phyloP scores from a whole-genome alignment of 35 echinoderm and acorn worm species.

The Heliocidaris erythrogramma region DNA sequence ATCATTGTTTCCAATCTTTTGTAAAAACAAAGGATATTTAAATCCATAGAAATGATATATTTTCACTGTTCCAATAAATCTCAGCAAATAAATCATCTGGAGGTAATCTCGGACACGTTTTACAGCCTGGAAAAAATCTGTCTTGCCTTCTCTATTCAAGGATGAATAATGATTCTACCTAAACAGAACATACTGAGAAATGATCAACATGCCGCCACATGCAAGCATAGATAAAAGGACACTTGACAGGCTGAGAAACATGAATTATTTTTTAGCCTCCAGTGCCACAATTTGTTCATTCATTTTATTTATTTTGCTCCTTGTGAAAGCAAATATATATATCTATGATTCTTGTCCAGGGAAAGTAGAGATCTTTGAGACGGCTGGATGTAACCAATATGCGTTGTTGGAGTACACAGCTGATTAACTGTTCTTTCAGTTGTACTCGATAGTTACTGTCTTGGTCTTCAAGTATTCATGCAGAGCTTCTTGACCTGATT shows the following conservation, averaged over 20 bases:
- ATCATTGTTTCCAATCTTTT: neutral
- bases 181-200: neutral
- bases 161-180: no score
- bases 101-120: no score
- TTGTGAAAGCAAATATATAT: neutral
- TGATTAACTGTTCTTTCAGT: neutral
- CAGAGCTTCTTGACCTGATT: constrained; percentile 86
- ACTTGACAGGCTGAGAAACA: neutral
- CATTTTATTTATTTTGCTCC: neutral
- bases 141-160: no score
- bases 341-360: neutral
- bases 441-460: constrained; percentile 91
- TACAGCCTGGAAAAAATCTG: no score
- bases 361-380: neutral
- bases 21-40: neutral
- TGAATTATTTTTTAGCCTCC: neutral
- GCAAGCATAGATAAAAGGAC: neutral
- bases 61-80: neutral
- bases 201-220: neutral
- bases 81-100: neutral
- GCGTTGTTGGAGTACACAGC: neutral
- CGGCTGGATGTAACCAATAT: neutral
- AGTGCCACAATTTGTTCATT: neutral
- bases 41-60: no score
- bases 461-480: constrained; percentile 96